phyloP scores from a whole-genome alignment of 2,797 vertebrate species.

The Phrynocephalus vlangalii region DNA sequence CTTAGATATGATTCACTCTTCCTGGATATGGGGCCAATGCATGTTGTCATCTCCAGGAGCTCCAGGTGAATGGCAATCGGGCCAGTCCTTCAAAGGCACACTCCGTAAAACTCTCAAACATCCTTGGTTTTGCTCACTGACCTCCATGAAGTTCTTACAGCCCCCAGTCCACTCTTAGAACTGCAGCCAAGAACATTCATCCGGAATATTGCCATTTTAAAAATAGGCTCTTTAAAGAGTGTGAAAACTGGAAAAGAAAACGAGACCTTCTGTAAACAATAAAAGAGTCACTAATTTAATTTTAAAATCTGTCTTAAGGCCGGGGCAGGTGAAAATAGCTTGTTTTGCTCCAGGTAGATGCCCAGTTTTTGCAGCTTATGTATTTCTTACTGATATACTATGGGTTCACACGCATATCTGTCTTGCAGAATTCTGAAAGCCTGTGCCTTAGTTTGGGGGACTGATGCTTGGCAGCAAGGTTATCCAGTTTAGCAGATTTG shows the following conservation, averaged over 20 bases:
- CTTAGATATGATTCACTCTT: constrained; percentile 15
- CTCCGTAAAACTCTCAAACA: background rate
- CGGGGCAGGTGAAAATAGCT: constrained; percentile 43
- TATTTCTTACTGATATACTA: background rate
- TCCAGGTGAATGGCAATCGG: background rate
- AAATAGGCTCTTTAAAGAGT: constrained; percentile 58
- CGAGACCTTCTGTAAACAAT: constrained; percentile 7
- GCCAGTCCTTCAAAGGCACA: background rate
- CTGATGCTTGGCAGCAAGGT: background rate
- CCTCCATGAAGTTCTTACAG: constrained; percentile 16
- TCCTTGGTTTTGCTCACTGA: background rate
- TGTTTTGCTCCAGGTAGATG: constrained; percentile 16
- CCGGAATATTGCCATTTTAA: constrained; percentile 69
- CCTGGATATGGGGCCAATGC: background rate
- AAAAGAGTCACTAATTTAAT: constrained; percentile 49
- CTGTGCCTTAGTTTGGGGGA: constrained; percentile 9
- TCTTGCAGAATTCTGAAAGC: constrained; percentile 3
- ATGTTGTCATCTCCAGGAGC: background rate
- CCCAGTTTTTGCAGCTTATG: background rate
- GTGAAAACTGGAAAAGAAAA: constrained; percentile 34
- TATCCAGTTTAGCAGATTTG: background rate
- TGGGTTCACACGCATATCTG: no score
- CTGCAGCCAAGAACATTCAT: constrained; percentile 57
- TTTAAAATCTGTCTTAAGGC: constrained; percentile 46
- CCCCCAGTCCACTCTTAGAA: constrained; percentile 6